Evolutionary conservation across 2,888 invertebrate genomes (phyloP).

Genomic region (Limulus polyphemus): DNA sequence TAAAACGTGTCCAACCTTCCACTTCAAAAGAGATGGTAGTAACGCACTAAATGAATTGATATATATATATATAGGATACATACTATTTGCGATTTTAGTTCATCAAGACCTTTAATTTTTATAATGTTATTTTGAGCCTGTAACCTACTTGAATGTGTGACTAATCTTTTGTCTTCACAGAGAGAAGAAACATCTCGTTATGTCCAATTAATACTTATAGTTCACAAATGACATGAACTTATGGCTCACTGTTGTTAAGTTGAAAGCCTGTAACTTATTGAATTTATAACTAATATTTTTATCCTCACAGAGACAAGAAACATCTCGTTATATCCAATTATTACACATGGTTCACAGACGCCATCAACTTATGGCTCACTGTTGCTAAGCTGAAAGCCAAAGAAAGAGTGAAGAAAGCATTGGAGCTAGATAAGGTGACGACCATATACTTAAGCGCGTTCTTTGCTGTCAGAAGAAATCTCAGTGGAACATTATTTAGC

Average conservation of each 20-base stretch:
- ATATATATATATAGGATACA: too few species aligned
- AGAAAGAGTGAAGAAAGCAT: slow-evolving; percentile 74
- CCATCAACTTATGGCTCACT: slow-evolving; percentile 76
- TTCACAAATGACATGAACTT: slow-evolving; percentile 77
- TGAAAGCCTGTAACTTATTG: slow-evolving; percentile 48
- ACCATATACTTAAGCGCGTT: too few species aligned
- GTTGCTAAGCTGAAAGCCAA: slow-evolving; percentile 75
- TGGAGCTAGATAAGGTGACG: slow-evolving; percentile 65
- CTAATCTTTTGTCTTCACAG: neutral
- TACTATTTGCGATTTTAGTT: too few species aligned
- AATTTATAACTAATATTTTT: neutral
- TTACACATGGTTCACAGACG: slow-evolving; percentile 76
- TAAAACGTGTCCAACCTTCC: too few species aligned
- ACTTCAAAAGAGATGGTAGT: too few species aligned
- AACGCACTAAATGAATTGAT: too few species aligned
- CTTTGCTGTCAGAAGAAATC: too few species aligned
- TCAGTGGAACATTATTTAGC: too few species aligned
- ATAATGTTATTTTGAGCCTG: too few species aligned
- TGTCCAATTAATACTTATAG: slow-evolving; percentile 60
- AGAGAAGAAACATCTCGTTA: slow-evolving; percentile 42
- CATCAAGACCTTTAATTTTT: too few species aligned
- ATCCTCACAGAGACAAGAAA: slow-evolving; percentile 24
- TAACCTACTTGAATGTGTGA: too few species aligned
- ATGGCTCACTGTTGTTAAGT: slow-evolving; percentile 77
- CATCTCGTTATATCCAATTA: slow-evolving; percentile 49